Evolutionary conservation across 2,888 invertebrate genomes (phyloP).

Genomic region (Strigamia crassipes): DNA sequence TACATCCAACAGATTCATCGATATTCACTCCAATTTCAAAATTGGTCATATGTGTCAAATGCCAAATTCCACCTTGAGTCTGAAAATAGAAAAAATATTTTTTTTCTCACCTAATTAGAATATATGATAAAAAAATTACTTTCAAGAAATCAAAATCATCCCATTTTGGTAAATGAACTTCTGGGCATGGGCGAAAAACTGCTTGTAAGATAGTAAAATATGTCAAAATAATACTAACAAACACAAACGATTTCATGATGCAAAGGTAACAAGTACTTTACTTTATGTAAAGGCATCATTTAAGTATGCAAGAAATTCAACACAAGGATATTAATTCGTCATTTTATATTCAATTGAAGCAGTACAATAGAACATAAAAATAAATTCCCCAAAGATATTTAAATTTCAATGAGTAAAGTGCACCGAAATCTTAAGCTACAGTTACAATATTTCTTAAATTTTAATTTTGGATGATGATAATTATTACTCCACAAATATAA

Average conservation of each 20-base stretch:
- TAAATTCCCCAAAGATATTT: background rate
- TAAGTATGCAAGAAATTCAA: background rate
- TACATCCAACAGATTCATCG: background rate
- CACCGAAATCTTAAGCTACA: no score
- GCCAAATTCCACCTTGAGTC: background rate
- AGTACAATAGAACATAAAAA: background rate
- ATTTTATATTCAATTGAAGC: background rate
- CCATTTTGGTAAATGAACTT: background rate
- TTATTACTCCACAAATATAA: no score
- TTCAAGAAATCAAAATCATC: background rate
- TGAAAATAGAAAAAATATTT: background rate
- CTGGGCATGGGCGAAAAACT: background rate
- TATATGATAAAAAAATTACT: background rate
- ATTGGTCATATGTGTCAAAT: constrained; percentile 1
- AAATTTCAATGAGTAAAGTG: background rate
- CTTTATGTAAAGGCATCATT: background rate
- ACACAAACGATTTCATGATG: background rate
- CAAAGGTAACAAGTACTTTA: background rate
- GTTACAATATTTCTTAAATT: no score
- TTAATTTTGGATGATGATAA: no score
- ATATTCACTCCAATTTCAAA: background rate
- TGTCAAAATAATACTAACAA: background rate
- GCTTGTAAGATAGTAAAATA: background rate
- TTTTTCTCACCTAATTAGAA: background rate
- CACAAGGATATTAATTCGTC: background rate